Percentiles rank a stretch among this genome's conserved stretches.
These are phyloP conservation scores for Drosophila peninsularis DNA, from an alignment of 2,888 invertebrate species.

Conservation along the genomic window DNA sequence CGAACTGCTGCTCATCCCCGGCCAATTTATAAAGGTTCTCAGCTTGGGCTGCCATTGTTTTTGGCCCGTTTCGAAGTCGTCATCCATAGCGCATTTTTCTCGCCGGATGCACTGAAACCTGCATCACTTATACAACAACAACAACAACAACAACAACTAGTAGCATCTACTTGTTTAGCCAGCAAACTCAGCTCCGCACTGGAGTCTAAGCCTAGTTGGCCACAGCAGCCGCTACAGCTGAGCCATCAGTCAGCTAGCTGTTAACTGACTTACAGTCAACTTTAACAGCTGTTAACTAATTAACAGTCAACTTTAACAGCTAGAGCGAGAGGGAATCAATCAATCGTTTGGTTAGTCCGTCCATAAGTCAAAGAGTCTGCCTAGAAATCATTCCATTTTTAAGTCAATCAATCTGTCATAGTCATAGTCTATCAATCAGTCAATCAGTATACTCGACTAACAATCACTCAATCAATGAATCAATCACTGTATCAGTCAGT, in stretches of 20 bases:
- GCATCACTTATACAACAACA: constrained; percentile 25
- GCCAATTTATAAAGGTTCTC: constrained; percentile 62
- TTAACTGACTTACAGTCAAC: neutral
- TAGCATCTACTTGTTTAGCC: constrained; percentile 22
- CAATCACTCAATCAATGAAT: neutral
- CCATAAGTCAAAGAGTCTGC: too few relatives aligned
- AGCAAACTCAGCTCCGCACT: constrained; percentile 16
- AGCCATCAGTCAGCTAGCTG: neutral
- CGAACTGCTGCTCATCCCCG: constrained; percentile 17
- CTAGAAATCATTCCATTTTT: neutral
- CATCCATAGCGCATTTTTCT: constrained; percentile 20
- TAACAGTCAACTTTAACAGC: too few relatives aligned
- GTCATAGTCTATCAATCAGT: neutral
- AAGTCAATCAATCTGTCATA: neutral
- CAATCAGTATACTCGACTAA: neutral
- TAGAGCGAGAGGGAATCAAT: rapidly evolving
- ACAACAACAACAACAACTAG: neutral
- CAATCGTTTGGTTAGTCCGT: neutral
- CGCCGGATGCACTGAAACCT: constrained; percentile 38
- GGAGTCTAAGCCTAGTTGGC: constrained; percentile 5
- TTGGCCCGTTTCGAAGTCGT: constrained; percentile 30
- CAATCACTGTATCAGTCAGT: neutral
- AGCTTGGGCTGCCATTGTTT: constrained; percentile 47
- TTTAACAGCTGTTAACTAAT: neutral
- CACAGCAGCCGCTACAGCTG: constrained; percentile 16